Percentiles rank a stretch among this genome's conserved stretches.
Conservation (phyloP, 2,113 vertebrate genomes). For the Zootoca vivipara region DNA sequence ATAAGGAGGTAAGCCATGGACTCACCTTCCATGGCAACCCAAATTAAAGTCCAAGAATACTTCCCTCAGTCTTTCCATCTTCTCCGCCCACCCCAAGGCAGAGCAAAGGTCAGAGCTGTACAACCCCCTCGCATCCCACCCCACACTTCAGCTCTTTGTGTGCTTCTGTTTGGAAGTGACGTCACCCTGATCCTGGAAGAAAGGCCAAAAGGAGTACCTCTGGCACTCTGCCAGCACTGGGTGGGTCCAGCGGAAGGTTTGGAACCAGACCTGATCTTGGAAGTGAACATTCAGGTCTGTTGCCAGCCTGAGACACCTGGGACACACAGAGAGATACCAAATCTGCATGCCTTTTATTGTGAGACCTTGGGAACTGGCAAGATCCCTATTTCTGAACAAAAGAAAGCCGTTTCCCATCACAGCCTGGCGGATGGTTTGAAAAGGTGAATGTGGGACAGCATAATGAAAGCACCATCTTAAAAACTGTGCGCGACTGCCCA, state of each 20-base stretch:
- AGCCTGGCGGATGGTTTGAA: background rate
- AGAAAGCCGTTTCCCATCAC: background rate
- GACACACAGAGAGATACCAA: background rate
- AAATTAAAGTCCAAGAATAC: background rate
- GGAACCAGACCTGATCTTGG: background rate
- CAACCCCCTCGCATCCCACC: background rate
- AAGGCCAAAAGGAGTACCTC: background rate
- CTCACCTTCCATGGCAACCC: background rate
- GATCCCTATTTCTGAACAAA: background rate
- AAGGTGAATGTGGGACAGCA: too few relatives aligned
- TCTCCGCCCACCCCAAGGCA: background rate
- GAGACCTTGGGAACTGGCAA: background rate
- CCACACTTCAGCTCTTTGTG: background rate
- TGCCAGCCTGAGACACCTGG: background rate
- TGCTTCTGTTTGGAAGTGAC: background rate
- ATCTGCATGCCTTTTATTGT: background rate
- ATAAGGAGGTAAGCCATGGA: background rate
- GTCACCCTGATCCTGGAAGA: constrained; percentile 13
- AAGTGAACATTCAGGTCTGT: background rate
- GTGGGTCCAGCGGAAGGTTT: background rate
- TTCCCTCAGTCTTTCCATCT: background rate
- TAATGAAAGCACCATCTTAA: background rate
- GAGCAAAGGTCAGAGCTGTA: background rate
- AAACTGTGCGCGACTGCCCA: background rate
- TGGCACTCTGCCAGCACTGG: background rate